These are phyloP conservation scores for Hozukius guyotensis DNA, from an alignment of 2,797 vertebrate species.

Conservation along the genomic window DNA sequence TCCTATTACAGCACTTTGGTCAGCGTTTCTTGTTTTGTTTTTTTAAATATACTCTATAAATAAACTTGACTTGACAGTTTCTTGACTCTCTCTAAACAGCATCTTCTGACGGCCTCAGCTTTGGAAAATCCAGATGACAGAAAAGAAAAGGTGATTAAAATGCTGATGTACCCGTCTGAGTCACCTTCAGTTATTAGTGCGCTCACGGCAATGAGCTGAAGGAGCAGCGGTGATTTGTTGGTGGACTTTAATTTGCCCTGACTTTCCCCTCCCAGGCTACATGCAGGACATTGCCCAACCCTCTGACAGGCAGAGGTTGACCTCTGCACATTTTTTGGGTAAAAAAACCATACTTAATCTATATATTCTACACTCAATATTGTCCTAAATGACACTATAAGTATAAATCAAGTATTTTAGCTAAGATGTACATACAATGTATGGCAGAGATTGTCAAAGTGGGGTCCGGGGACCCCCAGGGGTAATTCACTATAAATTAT, in stretches of 20 bases:
- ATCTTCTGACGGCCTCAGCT: neutral
- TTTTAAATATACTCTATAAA: neutral
- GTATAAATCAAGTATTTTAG: neutral
- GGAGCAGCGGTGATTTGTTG: neutral
- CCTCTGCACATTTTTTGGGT: neutral
- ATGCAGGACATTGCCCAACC: neutral
- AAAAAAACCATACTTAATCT: too few species aligned
- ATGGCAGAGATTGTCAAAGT: too few species aligned
- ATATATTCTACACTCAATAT: too few species aligned
- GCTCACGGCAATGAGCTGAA: neutral
- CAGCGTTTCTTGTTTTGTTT: neutral
- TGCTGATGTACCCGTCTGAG: neutral
- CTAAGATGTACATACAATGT: neutral
- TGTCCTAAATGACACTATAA: too few species aligned
- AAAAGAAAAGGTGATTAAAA: neutral
- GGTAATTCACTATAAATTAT: too few species aligned
- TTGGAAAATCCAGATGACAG: neutral
- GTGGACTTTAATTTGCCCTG: neutral
- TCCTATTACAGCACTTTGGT: neutral
- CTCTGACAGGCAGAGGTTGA: neutral
- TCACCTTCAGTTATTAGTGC: neutral
- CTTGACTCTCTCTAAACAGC: neutral
- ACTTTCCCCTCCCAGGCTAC: neutral
- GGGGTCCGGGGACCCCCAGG: too few species aligned
- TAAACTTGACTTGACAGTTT: neutral